These are phyloP conservation scores for Rotaria sp. DNA, from an alignment of 2,888 invertebrate species.

Conservation along the genomic window DNA sequence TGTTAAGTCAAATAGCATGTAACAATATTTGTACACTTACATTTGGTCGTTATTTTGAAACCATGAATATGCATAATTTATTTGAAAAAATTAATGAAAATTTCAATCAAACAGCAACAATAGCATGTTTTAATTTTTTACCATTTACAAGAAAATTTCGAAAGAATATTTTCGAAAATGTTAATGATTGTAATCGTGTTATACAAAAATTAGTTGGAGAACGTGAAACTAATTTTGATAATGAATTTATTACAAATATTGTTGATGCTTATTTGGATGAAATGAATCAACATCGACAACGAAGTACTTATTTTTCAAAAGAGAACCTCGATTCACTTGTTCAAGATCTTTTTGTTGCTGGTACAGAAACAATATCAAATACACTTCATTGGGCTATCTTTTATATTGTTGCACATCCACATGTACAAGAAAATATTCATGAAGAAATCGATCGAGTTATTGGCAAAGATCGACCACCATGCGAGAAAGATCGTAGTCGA, in stretches of 20 bases:
- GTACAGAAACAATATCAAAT: constrained; percentile 38
- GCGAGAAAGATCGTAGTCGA: constrained; percentile 30
- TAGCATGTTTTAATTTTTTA: constrained; percentile 40
- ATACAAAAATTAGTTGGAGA: constrained; percentile 35
- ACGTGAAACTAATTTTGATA: constrained; percentile 29
- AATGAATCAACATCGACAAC: neutral
- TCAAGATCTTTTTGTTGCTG: constrained; percentile 40
- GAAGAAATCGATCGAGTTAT: constrained; percentile 31
- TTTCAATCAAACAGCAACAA: constrained; percentile 38
- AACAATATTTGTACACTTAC: constrained; percentile 40
- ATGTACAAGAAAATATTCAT: constrained; percentile 27
- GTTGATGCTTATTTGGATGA: constrained; percentile 26
- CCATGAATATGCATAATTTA: constrained; percentile 23
- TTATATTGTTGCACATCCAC: constrained; percentile 32
- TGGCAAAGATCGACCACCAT: constrained; percentile 37
- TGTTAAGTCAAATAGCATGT: constrained; percentile 35
- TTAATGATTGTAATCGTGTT: constrained; percentile 33
- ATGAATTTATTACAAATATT: constrained; percentile 11
- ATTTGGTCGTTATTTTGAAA: constrained; percentile 32
- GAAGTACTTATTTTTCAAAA: neutral
- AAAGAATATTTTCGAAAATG: constrained; percentile 28
- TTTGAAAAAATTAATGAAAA: constrained; percentile 38
- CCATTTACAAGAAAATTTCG: constrained; percentile 33
- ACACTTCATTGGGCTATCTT: constrained; percentile 34
- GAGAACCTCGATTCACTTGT: constrained; percentile 40